Evolutionary conservation across 2,797 vertebrate species (phyloP).

Genomic region (Gymnothorax javanicus): DNA sequence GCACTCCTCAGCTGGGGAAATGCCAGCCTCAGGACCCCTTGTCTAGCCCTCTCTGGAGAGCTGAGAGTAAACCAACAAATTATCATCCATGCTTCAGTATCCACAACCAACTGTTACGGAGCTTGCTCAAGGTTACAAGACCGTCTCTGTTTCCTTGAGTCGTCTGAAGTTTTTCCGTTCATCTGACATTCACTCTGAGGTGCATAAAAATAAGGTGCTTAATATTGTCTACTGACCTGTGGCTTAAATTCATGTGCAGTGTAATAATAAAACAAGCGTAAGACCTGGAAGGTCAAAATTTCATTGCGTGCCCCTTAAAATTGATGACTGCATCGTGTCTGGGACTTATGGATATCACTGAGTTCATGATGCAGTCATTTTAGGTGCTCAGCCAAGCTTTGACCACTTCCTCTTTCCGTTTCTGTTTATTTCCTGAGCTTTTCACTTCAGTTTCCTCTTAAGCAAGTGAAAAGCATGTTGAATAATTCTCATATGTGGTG

Average conservation of each 20-base stretch:
- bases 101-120: background rate
- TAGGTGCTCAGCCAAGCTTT: background rate
- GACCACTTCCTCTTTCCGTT: background rate
- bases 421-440: background rate
- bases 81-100: background rate
- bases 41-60: background rate
- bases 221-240: background rate
- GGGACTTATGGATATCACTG: background rate
- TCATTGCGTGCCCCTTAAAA: background rate
- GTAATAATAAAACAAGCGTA: background rate
- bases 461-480: background rate
- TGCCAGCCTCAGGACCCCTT: background rate
- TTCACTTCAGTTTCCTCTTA: background rate
- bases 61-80: background rate
- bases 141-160: background rate
- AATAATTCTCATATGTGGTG: background rate
- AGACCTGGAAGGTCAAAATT: background rate
- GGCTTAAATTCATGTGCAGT: background rate
- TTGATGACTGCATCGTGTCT: background rate
- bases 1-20: constrained; percentile 5
- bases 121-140: background rate
- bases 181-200: background rate
- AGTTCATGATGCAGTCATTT: background rate
- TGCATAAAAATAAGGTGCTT: background rate
- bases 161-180: background rate